Percentiles rank a stretch among this genome's conserved stretches.
phyloP scores from a whole-genome alignment of 1,140 invertebrate species.

The Intoshia linei region DNA sequence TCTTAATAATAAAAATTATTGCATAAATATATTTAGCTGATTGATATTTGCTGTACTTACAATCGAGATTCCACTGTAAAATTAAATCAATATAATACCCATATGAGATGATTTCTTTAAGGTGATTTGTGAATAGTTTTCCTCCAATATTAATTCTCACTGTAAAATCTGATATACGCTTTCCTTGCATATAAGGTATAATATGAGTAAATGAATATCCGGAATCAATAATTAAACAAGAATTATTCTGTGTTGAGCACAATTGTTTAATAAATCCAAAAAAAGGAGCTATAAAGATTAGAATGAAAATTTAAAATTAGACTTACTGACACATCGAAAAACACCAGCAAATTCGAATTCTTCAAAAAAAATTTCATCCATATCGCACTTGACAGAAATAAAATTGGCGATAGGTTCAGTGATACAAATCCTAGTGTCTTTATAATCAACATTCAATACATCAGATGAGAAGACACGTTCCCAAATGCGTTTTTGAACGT shows the following conservation, averaged over 20 bases:
- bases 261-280: background rate
- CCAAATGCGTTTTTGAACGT: slow-evolving; percentile 66
- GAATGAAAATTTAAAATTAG: slow-evolving; percentile 15
- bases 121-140: slow-evolving; percentile 76
- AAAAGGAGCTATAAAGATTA: slow-evolving; percentile 6
- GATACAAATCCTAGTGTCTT: slow-evolving; percentile 38
- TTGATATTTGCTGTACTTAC: too few relatives aligned
- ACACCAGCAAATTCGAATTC: slow-evolving; percentile 64
- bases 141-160: slow-evolving; percentile 64
- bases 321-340: slow-evolving; percentile 37
- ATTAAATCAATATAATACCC: too few relatives aligned
- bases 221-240: slow-evolving; percentile 53
- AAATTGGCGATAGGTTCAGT: slow-evolving; percentile 86
- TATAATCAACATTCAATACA: slow-evolving; percentile 15
- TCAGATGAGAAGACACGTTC: slow-evolving; percentile 40
- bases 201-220: slow-evolving; percentile 84
- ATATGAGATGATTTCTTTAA: slow-evolving; percentile 87
- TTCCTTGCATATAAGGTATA: slow-evolving; percentile 60
- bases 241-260: slow-evolving; percentile 25
- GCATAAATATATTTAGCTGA: too few relatives aligned
- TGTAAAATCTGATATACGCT: slow-evolving; percentile 32
- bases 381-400: slow-evolving; percentile 52
- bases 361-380: slow-evolving; percentile 80
- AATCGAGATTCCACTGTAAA: too few relatives aligned
- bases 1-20: too few relatives aligned